Conservation (phyloP, 2,113 vertebrate species). For the Clarias gariepinus region DNA sequence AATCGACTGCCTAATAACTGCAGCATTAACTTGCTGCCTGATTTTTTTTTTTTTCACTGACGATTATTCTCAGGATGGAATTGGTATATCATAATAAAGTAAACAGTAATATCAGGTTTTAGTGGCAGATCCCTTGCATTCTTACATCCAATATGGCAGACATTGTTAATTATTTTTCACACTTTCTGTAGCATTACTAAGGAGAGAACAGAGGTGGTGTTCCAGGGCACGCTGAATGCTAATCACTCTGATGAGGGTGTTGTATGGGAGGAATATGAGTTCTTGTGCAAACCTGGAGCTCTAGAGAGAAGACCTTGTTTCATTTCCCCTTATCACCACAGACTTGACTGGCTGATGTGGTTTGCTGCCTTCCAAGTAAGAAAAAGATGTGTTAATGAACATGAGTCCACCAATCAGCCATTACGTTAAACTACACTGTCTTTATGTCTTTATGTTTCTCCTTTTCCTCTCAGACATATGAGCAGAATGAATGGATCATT, state of each 20-base stretch:
- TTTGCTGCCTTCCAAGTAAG: constrained; percentile 93
- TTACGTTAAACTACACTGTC: not conserved
- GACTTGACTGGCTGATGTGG: constrained; percentile 99
- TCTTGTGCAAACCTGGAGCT: constrained; percentile 90
- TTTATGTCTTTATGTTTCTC: not conserved
- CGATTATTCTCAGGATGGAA: not conserved
- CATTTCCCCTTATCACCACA: constrained; percentile 89
- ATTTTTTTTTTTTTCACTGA: not conserved
- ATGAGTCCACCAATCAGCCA: no score
- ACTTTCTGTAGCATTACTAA: constrained; percentile 81
- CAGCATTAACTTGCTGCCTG: not conserved
- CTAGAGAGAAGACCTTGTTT: constrained; percentile 79
- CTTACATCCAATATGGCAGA: not conserved
- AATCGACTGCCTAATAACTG: not conserved
- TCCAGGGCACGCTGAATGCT: constrained; percentile 85
- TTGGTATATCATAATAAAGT: not conserved
- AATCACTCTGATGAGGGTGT: constrained; percentile 78
- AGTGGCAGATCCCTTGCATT: not conserved
- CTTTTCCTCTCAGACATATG: constrained; percentile 81
- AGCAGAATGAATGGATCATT: constrained; percentile 94
- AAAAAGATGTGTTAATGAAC: not conserved
- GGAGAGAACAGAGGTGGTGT: constrained; percentile 90
- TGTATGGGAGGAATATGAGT: constrained; percentile 92
- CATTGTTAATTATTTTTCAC: not conserved
- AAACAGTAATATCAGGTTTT: not conserved